A percentile compares a stretch with the other conserved stretches of the same genome.
Evolutionary conservation across 2,797 vertebrate species (phyloP).

Genomic region (Darevskia mixta): DNA sequence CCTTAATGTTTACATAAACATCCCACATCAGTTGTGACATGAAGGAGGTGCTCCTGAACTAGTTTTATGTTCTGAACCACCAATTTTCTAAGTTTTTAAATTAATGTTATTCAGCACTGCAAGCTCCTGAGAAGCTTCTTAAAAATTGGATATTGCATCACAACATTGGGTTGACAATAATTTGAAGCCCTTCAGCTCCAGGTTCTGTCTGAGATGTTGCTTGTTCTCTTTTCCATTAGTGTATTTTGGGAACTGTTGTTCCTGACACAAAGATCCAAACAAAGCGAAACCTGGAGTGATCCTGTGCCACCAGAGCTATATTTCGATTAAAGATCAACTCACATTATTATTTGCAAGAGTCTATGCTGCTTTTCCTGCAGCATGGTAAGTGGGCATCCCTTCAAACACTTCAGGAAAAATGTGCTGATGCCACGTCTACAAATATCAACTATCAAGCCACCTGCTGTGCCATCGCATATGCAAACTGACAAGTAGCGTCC

Average conservation of each 20-base stretch:
- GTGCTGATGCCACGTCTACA: not conserved
- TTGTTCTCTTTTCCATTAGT: not conserved
- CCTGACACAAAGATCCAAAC: not conserved
- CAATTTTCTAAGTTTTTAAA: not conserved
- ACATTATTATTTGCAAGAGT: not conserved
- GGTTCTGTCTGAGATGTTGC: not conserved
- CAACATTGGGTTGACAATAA: not conserved
- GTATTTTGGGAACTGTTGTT: not conserved
- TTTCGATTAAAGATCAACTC: too few species aligned
- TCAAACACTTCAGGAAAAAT: not conserved
- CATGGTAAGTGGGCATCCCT: not conserved
- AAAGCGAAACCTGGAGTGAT: not conserved
- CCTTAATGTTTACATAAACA: not conserved
- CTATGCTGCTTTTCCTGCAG: not conserved
- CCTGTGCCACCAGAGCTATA: not conserved
- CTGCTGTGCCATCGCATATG: not conserved
- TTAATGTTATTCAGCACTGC: not conserved
- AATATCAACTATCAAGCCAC: slow-evolving; percentile 2
- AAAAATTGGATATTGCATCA: not conserved
- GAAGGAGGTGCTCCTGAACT: not conserved
- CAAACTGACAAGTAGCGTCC: not conserved
- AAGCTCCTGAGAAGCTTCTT: not conserved
- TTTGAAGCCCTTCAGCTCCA: not conserved
- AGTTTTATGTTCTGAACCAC: slow-evolving; percentile 1
- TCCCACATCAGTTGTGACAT: not conserved